phyloP scores from a whole-genome alignment of 1,140 invertebrate genomes.

The Coenobita brevimanus region DNA sequence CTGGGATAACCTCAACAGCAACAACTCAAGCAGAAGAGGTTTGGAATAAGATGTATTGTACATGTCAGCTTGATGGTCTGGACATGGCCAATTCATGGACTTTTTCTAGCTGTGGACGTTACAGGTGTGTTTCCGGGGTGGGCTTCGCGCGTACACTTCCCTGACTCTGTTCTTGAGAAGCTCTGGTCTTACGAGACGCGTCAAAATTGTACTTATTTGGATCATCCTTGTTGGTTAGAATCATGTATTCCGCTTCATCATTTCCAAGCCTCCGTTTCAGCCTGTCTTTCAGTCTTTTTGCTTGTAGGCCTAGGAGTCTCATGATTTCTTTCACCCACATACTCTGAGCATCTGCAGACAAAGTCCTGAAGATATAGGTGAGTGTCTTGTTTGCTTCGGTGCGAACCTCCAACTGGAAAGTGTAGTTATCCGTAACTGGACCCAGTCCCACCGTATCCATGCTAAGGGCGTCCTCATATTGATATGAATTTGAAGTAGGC shows the following conservation, averaged over 20 bases:
- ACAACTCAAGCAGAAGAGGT: too few relatives aligned
- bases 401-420: constrained; percentile 50
- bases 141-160: too few relatives aligned
- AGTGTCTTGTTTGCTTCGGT: constrained; percentile 30
- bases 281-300: constrained; percentile 36
- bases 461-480: constrained; percentile 43
- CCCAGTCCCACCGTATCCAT: constrained; percentile 57
- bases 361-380: constrained; percentile 25
- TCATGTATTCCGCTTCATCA: neutral
- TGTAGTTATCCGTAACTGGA: neutral
- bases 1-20: too few relatives aligned
- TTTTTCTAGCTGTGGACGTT: too few relatives aligned
- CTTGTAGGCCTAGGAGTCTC: constrained; percentile 25
- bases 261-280: constrained; percentile 31
- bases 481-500: neutral
- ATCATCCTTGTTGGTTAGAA: neutral
- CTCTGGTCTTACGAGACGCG: too few relatives aligned
- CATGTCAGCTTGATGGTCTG: too few relatives aligned
- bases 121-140: too few relatives aligned
- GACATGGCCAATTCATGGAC: too few relatives aligned
- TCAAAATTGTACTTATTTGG: too few relatives aligned
- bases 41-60: too few relatives aligned
- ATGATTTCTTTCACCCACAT: constrained; percentile 39
- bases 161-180: too few relatives aligned
- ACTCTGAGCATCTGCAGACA: neutral